phyloP scores from a whole-genome alignment of 2,797 vertebrate species.

The Takifugu ocellatus region DNA sequence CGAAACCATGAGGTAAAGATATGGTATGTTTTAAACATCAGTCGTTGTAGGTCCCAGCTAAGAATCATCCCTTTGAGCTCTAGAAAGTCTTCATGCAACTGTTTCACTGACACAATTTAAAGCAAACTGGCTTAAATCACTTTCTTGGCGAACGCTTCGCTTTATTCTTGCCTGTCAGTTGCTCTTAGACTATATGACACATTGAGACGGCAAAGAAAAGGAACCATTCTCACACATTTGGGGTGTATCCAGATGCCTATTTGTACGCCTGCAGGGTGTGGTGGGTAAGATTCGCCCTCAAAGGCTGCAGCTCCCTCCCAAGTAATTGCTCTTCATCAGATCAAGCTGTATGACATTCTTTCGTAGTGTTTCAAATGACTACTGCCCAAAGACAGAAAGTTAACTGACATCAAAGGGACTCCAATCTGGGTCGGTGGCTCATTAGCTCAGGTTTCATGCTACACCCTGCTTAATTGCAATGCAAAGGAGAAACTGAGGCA shows the following conservation, averaged over 20 bases:
- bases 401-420: conserved; percentile 49
- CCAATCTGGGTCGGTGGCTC: conserved; percentile 27
- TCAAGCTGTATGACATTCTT: conserved; percentile 63
- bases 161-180: conserved; percentile 40
- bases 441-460: conserved; percentile 37
- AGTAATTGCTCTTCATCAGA: conserved; percentile 64
- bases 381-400: conserved; percentile 43
- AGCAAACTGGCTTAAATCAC: conserved; percentile 35
- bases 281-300: conserved; percentile 58
- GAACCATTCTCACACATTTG: conserved; percentile 45
- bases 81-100: conserved; percentile 34
- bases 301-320: conserved; percentile 59
- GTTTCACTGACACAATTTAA: conserved; percentile 30
- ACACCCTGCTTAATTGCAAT: conserved; percentile 28
- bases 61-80: conserved; percentile 21
- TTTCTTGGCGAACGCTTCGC: conserved; percentile 18
- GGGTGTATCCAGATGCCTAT: conserved; percentile 54
- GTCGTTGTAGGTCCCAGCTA: conserved; percentile 4
- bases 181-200: conserved; percentile 41
- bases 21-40: conserved; percentile 10
- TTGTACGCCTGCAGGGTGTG: conserved; percentile 60
- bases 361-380: conserved; percentile 46
- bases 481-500: conserved; percentile 11
- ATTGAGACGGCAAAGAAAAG: conserved; percentile 26
- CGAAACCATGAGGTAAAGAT: conserved; percentile 20